Percentiles rank a stretch among this genome's conserved stretches.
phyloP scores from a whole-genome alignment of 1,140 invertebrate species.

The Pachyrhynchus sulphureomaculatus region DNA sequence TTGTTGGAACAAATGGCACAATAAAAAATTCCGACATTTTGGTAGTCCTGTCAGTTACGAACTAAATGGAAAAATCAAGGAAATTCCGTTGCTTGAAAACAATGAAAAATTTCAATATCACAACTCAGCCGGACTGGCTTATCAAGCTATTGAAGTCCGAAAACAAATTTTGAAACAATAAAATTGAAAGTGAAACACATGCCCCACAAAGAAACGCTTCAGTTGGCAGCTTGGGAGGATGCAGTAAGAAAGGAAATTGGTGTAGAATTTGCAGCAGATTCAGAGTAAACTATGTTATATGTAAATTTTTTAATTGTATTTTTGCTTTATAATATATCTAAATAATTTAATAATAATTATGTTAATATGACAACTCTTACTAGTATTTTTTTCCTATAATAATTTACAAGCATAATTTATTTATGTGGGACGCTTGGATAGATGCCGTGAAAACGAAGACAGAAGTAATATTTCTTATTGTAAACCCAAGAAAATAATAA shows the following conservation, averaged over 20 bases:
- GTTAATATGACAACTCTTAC: too few relatives aligned
- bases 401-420: too few relatives aligned
- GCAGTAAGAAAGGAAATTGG: too few relatives aligned
- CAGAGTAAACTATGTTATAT: too few relatives aligned
- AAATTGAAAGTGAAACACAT: slow-evolving; percentile 64
- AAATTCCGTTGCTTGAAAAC: slow-evolving; percentile 23
- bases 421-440: slow-evolving; percentile 62
- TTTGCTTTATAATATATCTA: too few relatives aligned
- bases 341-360: too few relatives aligned
- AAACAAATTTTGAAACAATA: slow-evolving; percentile 65
- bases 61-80: slow-evolving; percentile 10
- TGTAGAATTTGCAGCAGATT: too few relatives aligned
- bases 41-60: slow-evolving; percentile 52
- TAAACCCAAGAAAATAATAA: too few relatives aligned
- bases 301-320: too few relatives aligned
- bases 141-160: slow-evolving; percentile 72
- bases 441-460: slow-evolving; percentile 67
- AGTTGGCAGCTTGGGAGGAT: too few relatives aligned
- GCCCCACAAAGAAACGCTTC: slow-evolving; percentile 60
- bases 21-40: slow-evolving; percentile 62
- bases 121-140: slow-evolving; percentile 71
- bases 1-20: slow-evolving; percentile 68
- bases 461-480: slow-evolving; percentile 63
- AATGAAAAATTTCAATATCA: slow-evolving; percentile 57
- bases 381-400: too few relatives aligned